Evolutionary conservation across 2,797 vertebrate genomes (phyloP).

Genomic region (Synanceia verrucosa): DNA sequence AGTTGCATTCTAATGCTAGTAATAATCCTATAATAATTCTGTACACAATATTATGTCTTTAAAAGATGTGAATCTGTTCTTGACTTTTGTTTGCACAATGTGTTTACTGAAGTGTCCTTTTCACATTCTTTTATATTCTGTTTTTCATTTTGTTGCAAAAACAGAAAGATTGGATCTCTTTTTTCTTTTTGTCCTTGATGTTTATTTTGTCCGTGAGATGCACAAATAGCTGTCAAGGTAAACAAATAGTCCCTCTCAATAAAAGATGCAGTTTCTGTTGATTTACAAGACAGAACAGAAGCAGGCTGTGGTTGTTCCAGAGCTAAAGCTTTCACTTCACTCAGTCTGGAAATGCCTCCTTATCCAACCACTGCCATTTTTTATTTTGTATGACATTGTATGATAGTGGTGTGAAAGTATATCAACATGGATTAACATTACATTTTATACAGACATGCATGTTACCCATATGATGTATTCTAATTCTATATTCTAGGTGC

Average conservation of each 20-base stretch:
- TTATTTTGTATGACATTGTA: neutral
- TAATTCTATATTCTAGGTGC: too few species aligned
- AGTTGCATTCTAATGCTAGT: neutral
- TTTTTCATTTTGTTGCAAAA: neutral
- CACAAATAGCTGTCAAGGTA: conserved; percentile 6
- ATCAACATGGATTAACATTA: neutral
- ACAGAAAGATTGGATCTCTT: neutral
- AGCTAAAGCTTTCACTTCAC: neutral
- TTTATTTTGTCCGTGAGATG: neutral
- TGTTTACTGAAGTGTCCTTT: neutral
- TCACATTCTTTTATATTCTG: neutral
- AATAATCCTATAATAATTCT: neutral
- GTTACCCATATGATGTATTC: too few species aligned
- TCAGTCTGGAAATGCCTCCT: neutral
- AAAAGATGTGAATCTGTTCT: neutral
- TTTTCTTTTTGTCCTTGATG: neutral
- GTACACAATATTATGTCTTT: too few species aligned
- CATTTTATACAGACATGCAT: neutral
- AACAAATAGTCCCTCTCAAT: neutral
- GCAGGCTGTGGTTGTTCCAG: neutral
- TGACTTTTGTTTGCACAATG: neutral
- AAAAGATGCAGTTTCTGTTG: neutral
- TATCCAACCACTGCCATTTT: neutral
- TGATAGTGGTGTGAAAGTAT: neutral
- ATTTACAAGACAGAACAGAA: neutral